These are phyloP conservation scores for Limenitis camilla DNA, from an alignment of 2,888 invertebrate genomes.

Conservation along the genomic window DNA sequence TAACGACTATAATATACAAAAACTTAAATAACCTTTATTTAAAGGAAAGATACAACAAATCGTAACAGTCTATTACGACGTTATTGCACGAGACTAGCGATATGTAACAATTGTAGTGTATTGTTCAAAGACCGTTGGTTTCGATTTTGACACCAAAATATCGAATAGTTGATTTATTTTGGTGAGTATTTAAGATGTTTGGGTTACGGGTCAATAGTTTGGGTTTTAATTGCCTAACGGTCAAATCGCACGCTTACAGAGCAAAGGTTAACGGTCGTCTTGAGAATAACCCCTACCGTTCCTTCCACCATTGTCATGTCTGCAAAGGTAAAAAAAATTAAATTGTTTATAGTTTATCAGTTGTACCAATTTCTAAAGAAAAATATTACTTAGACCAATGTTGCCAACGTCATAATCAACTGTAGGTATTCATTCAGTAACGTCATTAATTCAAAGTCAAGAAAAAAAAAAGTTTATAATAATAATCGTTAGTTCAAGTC, in stretches of 20 bases:
- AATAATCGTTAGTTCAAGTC: too few relatives aligned
- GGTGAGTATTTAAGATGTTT: slow-evolving; percentile 46
- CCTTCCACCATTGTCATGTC: not conserved
- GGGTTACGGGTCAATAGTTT: slow-evolving; percentile 61
- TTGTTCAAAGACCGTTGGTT: slow-evolving; percentile 59
- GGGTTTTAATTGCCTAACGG: slow-evolving; percentile 56
- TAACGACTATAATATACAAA: too few relatives aligned
- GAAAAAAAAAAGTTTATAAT: too few relatives aligned
- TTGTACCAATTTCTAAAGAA: too few relatives aligned
- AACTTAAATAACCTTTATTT: too few relatives aligned
- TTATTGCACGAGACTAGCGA: slow-evolving; percentile 38
- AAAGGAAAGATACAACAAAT: too few relatives aligned
- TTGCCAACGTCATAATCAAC: too few relatives aligned
- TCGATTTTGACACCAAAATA: slow-evolving; percentile 63
- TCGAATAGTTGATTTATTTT: slow-evolving; percentile 68
- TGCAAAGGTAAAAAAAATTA: not conserved
- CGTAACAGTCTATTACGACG: too few relatives aligned
- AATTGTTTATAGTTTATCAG: too few relatives aligned
- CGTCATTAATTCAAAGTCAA: too few relatives aligned
- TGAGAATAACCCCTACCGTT: not conserved
- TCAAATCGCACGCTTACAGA: slow-evolving; percentile 56
- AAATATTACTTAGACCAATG: not conserved
- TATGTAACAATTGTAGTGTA: slow-evolving; percentile 57
- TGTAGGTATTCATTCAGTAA: too few relatives aligned
- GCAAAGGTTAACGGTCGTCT: slow-evolving; percentile 56